Base-by-base conservation (phyloP, 2,888 invertebrate genomes). In the Carcina quercana region DNA sequence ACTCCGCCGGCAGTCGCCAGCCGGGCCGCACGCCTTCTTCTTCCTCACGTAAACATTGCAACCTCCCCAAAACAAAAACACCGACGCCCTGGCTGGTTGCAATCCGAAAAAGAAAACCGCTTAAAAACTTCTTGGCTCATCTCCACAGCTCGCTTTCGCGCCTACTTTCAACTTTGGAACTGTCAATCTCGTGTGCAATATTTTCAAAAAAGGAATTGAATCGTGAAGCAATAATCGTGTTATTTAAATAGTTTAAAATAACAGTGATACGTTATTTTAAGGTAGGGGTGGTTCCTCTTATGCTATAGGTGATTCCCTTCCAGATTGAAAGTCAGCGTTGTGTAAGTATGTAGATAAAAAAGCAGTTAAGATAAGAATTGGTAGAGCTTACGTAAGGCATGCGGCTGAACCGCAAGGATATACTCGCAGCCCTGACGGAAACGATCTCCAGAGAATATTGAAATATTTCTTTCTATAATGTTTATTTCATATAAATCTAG, bases 1-100 rank as follows among this genome's bases (percentile, higher is more conserved):
- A 82, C 71, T 76, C 52, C 67, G 79, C 79, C 82, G 82, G 78
- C 73, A 83, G 82, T 80, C 46, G 50, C 62, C 79, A 74, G 79
- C 82, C 72, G 70, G 82, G 82, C 70, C 56, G 65, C 82, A 74
- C 82, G 82, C 71, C 62, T 66, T 53, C 49, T 57, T 42, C 51
- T 59, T 50, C 52, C 42, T 47, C 48, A 67, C 57, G 64, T 71
- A 73, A 76, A 75, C 74, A 78, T 56, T 56, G 46, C 64, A 56
- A 55, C 46, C 53, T 50, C 48, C 55, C 64, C 56, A 58, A 61
- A 72, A 79, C 70, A 74, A 75, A 70, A 67, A 65, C 68, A 72
- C 76, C 72, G 70, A 40, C 58, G 67, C 69, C 78, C 76, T 67
- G 79, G 79, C 80, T 75, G 72, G 60, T 61, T 53, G 57, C 58